Evolutionary conservation across 2,797 vertebrate species (phyloP), one percentile per base, ranked within the genome.

Genomic region (Glyptemys insculpta): DNA sequence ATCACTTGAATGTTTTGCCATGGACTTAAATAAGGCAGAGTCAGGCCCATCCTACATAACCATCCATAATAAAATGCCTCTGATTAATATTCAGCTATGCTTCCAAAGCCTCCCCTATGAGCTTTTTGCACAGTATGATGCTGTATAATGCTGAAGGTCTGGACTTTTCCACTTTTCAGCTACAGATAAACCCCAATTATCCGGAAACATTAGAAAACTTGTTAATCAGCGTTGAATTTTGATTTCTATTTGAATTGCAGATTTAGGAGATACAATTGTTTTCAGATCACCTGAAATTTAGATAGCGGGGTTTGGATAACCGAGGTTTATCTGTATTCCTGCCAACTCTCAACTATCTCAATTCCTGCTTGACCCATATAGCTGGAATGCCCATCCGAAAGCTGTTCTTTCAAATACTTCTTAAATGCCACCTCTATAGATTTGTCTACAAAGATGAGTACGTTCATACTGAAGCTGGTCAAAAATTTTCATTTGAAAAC

Each of bases 1-100:
- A 95, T 95, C 37, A 89, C 87, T 23, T 84, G 80, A 88, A 94
- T 23, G n/a, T 78, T 87, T 87, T 92, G 31, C 54, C 74, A 95
- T n/a, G 72, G 79, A 80, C 34, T 91, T 86, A 78, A 44, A 83
- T 15, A 25, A 87, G 62, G 79, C 81, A 0, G 0, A 81, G 47
- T 27, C 5, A 72, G 25, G 18, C 78, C 54, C 88, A 90, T 37
- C 25, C 15, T 86, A 37, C 1, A 1, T 49, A 50, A 87, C 6
- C 6, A 41, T 21, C 49, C n/a, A 11, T 52, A 91, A 72, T 0
- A 0, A 47, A 62, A 23, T 52, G 5, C 23, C 91, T 88, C 1
- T 0, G n/a, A 83, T 72, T 83, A 79, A 6, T 83, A 92, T 34
- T 57, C 37, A 23, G 53, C 82, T 62, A 82, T 79, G 27, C 72